Base-by-base conservation (phyloP, 2,888 invertebrate species). In the Heliconius sara region DNA sequence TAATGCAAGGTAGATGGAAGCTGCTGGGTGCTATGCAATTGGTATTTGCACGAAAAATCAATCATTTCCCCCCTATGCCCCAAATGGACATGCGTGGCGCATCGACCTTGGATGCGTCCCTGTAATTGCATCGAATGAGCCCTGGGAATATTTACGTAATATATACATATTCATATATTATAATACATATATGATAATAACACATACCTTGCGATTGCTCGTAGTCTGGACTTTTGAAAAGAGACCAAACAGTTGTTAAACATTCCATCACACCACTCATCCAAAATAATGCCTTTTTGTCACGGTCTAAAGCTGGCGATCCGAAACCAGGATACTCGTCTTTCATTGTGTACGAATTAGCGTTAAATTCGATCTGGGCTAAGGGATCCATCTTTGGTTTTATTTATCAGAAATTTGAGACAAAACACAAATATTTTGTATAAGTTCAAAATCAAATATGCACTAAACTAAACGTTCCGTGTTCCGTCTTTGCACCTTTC, bases 181-280 rank as follows among this genome's bases (percentile, higher is more conserved):
- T 52, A 60, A n/a, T 57, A 57, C 9, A 80, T n/a, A 83, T 47
- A 80, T 70, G 52, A 74, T 71, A 74, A 79, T 81, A 57, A 66
- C 83, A 74, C 76, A 30, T 78, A 97, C 97, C 96, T 97, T 97
- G 81, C 96, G 96, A 57, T 79, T 97, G 96, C 96, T 97, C 97
- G 80, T 97, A 96, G 25, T 85, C 98, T 1, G 96, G 95, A 22
- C 97, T 97, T 90, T 98, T 98, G 80, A 99, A 97, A 85, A 99
- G 96, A n/a, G 97, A 97, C 91, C 98, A 96, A 16, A 99, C 97
- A 0, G 98, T 98, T 82, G 98, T 96, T 88, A 99, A 96, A 88
- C 99, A 99, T 2, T 98, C 98, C 84, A 98, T 95, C 79, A 99
- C 96, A 0, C 98, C 98, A 83, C 97, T 97, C 90, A 98, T 96